Base-by-base conservation (phyloP, 2,113 vertebrate species). In the Xenopus borealis region DNA sequence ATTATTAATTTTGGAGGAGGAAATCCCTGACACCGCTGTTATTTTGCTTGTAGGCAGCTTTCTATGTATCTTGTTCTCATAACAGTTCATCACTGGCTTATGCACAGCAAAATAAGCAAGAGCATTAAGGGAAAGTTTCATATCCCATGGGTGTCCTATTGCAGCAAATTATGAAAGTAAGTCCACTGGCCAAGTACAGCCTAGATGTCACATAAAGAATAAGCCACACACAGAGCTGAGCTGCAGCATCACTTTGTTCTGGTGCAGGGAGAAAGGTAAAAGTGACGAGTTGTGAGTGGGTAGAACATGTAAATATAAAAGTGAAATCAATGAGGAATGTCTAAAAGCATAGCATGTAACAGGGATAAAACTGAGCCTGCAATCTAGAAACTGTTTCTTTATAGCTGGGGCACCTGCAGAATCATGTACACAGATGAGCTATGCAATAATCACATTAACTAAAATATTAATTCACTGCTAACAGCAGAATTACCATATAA, bases 31-130 rank as follows among this genome's bases (percentile, higher is more conserved):
- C 50, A 53, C 50, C 3, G 50, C 8, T 12, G 50, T 12, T 12
- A 17, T 12, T 17, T 40, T 40, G 33, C 33, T 40, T 40, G 33
- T 40, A 6, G 33, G 33, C 12, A 50, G 47, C 53, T 61, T 74
- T 57, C 55, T 74, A 63, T 52, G 53, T 63, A 74, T 40, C 33
- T 66, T 9, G 17, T 50, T 45, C 12, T 40, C 27, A 40, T 17
- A 66, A 40, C 33, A 13, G n/a, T 50, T 23, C 44, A 69, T 76
- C 46, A 63, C 18, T 70, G 45, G 67, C 61, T 47, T 23, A 57
- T 62, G 65, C 63, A 63, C 58, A 30, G 23, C 23, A 76, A 61
- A 69, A 69, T 53, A 47, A 76, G 53, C 14, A 47, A 57, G 47
- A 20, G 30, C 67, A 70, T 53, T 64, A 53, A 40, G 59, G 74